phyloP scores from a whole-genome alignment of 1,140 invertebrate species.

The Venustaconcha ellipsiformis region DNA sequence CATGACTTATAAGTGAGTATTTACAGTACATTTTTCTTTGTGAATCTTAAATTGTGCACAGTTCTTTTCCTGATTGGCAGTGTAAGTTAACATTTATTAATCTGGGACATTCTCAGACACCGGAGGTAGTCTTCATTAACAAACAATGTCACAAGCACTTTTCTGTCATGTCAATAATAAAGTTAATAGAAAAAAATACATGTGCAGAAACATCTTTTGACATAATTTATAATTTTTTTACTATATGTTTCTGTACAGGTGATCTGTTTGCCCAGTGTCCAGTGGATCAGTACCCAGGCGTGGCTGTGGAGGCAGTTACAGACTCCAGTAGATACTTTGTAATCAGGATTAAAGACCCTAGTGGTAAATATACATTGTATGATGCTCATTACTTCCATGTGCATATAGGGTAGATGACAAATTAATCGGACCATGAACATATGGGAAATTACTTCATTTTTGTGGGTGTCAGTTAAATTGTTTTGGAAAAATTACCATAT shows the following conservation, averaged over 20 bases:
- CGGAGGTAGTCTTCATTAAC: neutral
- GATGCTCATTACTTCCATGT: too few relatives aligned
- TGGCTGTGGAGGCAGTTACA: constrained; percentile 94
- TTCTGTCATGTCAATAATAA: neutral
- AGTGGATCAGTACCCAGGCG: constrained; percentile 94
- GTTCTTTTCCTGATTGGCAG: too few relatives aligned
- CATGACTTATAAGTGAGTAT: too few relatives aligned
- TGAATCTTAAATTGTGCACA: too few relatives aligned
- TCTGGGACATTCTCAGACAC: too few relatives aligned
- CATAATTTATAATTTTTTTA: neutral
- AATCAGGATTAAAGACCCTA: constrained; percentile 93
- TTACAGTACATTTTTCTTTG: too few relatives aligned
- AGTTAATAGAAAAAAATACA: neutral
- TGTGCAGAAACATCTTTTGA: neutral
- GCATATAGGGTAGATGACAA: too few relatives aligned
- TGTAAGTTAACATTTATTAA: too few relatives aligned
- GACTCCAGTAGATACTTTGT: constrained; percentile 99
- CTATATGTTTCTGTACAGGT: constrained; percentile 68
- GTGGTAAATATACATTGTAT: constrained; percentile 73
- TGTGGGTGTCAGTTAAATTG: too few relatives aligned
- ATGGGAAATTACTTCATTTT: too few relatives aligned
- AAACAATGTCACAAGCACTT: neutral
- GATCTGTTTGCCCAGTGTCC: constrained; percentile 99
- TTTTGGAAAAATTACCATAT: too few relatives aligned
- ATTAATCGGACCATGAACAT: too few relatives aligned